Evolutionary conservation across 92 coral and sea anemone genomes (phyloP).

Genomic region (Porites rus): DNA sequence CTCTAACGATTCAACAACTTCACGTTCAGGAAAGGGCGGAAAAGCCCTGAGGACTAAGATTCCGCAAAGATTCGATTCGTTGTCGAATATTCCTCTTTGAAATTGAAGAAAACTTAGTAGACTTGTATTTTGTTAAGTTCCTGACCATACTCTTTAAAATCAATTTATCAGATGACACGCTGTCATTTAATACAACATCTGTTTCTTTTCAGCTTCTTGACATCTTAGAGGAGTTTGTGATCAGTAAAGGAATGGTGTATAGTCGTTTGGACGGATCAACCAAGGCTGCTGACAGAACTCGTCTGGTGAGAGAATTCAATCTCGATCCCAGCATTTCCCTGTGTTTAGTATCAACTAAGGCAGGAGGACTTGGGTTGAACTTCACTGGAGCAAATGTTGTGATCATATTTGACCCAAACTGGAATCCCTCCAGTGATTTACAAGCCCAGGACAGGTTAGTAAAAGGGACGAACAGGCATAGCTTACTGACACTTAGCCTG

Average conservation of each 20-base stretch:
- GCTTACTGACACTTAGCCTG: too few relatives aligned
- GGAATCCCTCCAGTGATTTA: conserved; percentile 96
- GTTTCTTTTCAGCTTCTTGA: conserved; percentile 69
- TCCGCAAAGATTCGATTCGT: too few relatives aligned
- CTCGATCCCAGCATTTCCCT: conserved; percentile 78
- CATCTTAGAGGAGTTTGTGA: conserved; percentile 88
- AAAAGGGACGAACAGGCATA: too few relatives aligned
- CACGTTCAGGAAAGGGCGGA: too few relatives aligned
- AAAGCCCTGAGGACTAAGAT: too few relatives aligned
- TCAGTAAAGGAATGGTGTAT: conserved; percentile 88
- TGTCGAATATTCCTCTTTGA: too few relatives aligned
- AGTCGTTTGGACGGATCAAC: conserved; percentile 94
- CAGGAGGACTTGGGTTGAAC: conserved; percentile 96
- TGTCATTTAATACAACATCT: too few relatives aligned
- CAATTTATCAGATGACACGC: too few relatives aligned
- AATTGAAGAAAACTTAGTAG: too few relatives aligned
- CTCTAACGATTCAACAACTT: too few relatives aligned
- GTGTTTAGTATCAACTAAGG: conserved; percentile 90
- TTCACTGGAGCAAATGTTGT: conserved; percentile 97
- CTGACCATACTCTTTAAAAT: too few relatives aligned
- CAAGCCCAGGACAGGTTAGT: conserved; percentile 96
- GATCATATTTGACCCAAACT: conserved; percentile 96
- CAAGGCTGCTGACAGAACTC: conserved; percentile 78
- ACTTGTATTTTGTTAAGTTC: too few relatives aligned
- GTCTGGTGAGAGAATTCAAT: conserved; percentile 92